Base-by-base conservation (phyloP, 1,140 invertebrate genomes). In the Zaprionus ghesquierei region DNA sequence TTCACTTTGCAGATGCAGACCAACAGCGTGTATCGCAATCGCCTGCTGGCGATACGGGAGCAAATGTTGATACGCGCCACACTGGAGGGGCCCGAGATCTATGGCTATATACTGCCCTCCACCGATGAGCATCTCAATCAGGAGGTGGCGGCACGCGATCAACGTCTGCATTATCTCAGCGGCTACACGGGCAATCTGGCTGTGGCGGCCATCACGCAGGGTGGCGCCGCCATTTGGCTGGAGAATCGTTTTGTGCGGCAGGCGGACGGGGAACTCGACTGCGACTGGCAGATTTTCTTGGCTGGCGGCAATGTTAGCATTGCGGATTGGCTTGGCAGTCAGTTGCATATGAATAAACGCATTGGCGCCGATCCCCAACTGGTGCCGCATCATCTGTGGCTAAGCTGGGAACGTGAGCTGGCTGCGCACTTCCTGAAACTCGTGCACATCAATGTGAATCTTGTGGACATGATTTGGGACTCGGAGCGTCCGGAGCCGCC, bases 131-230 rank as follows among this genome's bases (percentile, higher is more conserved):
- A 97, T 92, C 95, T 96, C 93, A 96, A 94, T 68, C 94, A 95
- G 81, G 93, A 94, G 53, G 93, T 95, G 2, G 94, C 96, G 2
- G 92, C 94, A 2, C 95, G 95, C 66, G 98, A 99, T 92, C 94
- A 95, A 86, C 93, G 98, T 53, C 92, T 97, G 71, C 93, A 95
- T 68, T 99, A 95, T 92, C 94, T 99, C 5, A 96, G 96, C 54
- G 97, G 97, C 3, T 99, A 98, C 92, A 95, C 94, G 59, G 98
- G 98, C 2, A 95, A 95, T 15, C 94, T 95, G 38, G 97, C 95
- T 0, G 95, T 95, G 2, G 97, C 96, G 0, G 94, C 98, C 2
- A 93, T 99, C 3, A 97, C 96, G 0, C 81, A 92, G 46, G 92
- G 93, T n/a, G 94, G 94, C 23, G 97, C 97, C 0, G 95, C 96